Evolutionary conservation across 2,797 vertebrate genomes (phyloP).

Genomic region (Pteropus rufus): DNA sequence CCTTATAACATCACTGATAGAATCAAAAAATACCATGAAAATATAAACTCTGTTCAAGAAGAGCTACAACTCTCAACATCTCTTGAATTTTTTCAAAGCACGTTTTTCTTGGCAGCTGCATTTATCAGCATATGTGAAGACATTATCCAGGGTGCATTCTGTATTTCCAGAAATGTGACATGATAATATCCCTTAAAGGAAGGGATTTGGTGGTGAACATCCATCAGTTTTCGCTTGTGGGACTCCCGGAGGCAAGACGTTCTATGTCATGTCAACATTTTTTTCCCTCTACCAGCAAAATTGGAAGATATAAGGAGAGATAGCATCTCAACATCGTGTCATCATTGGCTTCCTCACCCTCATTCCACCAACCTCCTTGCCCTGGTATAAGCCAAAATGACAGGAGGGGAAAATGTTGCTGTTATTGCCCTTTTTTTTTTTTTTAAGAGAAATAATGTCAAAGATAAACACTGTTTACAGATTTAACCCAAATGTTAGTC

Average conservation of each 20-base stretch:
- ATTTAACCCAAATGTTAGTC: slow-evolving; percentile 67
- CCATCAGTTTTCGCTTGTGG: background rate
- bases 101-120: slow-evolving; percentile 69
- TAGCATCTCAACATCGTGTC: slow-evolving; percentile 43
- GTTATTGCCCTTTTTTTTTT: background rate
- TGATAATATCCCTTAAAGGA: slow-evolving; percentile 56
- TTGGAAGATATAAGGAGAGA: background rate
- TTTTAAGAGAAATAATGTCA: slow-evolving; percentile 52
- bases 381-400: slow-evolving; percentile 22
- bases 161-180: slow-evolving; percentile 75
- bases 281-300: background rate
- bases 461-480: slow-evolving; percentile 61
- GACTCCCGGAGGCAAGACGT: slow-evolving; percentile 36
- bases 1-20: background rate
- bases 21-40: background rate
- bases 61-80: background rate
- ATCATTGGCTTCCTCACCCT: slow-evolving; percentile 6
- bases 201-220: slow-evolving; percentile 51
- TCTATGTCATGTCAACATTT: slow-evolving; percentile 49
- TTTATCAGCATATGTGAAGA: slow-evolving; percentile 68
- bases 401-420: background rate
- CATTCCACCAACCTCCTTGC: background rate
- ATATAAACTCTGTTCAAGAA: background rate
- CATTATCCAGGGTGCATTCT: slow-evolving; percentile 62
- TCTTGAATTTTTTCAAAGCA: slow-evolving; percentile 30